phyloP scores from a whole-genome alignment of 2,888 invertebrate genomes.

The Fragum fragum region DNA sequence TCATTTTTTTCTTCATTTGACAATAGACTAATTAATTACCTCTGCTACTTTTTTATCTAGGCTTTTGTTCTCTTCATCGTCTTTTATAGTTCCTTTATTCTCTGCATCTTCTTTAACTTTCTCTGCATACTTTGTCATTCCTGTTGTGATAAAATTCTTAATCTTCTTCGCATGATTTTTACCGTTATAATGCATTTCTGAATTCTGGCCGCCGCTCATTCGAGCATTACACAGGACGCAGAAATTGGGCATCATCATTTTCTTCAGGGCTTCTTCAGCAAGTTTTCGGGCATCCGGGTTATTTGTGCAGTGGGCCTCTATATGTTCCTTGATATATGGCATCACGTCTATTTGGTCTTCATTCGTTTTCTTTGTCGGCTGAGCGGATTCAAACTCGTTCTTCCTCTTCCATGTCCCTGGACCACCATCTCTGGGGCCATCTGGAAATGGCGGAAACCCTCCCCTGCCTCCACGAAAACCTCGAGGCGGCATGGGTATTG shows the following conservation, averaged over 20 bases:
- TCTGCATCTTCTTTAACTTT: slow-evolving; percentile 48
- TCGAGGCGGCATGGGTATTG: slow-evolving; percentile 10
- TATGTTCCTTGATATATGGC: slow-evolving; percentile 57
- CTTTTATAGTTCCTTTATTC: slow-evolving; percentile 37
- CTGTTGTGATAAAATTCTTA: slow-evolving; percentile 61
- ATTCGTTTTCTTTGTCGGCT: slow-evolving; percentile 37
- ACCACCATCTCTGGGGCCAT: neutral
- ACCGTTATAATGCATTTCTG: slow-evolving; percentile 90
- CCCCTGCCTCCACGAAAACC: slow-evolving; percentile 23
- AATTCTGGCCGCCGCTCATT: slow-evolving; percentile 89
- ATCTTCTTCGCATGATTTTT: slow-evolving; percentile 88
- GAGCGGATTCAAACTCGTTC: slow-evolving; percentile 34
- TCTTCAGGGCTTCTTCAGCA: slow-evolving; percentile 63
- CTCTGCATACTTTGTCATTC: slow-evolving; percentile 56
- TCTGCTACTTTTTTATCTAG: slow-evolving; percentile 60
- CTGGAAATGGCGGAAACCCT: neutral
- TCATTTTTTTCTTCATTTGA: too few species aligned
- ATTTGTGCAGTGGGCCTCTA: slow-evolving; percentile 50
- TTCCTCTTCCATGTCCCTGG: slow-evolving; percentile 2
- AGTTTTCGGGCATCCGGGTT: slow-evolving; percentile 55
- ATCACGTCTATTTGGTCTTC: slow-evolving; percentile 57
- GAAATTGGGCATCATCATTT: slow-evolving; percentile 67
- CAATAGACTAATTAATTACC: too few species aligned
- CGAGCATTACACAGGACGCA: slow-evolving; percentile 89
- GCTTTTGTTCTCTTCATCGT: slow-evolving; percentile 53